Conservation (phyloP, 2,113 vertebrate species). For the Chitala chitala region DNA sequence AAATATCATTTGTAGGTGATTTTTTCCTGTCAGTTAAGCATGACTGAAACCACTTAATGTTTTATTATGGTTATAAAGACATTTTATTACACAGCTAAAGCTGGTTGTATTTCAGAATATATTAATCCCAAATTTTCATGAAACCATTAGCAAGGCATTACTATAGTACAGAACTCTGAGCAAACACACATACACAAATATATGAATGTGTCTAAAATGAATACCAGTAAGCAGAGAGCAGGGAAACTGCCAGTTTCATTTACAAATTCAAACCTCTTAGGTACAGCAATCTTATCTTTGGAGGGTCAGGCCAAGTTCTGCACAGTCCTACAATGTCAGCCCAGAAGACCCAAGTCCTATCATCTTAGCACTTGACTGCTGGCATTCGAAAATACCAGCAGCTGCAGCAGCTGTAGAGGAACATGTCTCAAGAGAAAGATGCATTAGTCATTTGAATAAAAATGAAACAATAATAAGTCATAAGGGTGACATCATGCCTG, state of each 20-base stretch:
- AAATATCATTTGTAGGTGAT: too few relatives aligned
- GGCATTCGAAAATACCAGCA: constrained; percentile 3
- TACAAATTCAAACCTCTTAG: too few relatives aligned
- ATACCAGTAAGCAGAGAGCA: neutral
- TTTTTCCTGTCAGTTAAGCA: too few relatives aligned
- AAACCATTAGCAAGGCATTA: too few relatives aligned
- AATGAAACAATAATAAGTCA: constrained; percentile 15
- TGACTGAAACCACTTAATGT: too few relatives aligned
- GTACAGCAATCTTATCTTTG: neutral
- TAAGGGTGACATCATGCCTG: neutral
- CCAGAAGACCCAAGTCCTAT: neutral
- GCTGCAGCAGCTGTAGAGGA: neutral
- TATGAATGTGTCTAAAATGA: too few relatives aligned
- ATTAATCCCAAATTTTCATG: too few relatives aligned
- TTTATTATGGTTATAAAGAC: too few relatives aligned
- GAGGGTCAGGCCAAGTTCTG: neutral
- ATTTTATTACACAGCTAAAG: too few relatives aligned
- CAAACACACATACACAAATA: too few relatives aligned
- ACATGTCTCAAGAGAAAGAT: neutral
- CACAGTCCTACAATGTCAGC: neutral
- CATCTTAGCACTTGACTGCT: neutral
- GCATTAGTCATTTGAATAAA: constrained; percentile 19
- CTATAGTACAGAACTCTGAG: too few relatives aligned
- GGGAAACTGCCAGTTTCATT: neutral
- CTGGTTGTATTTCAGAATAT: too few relatives aligned